Percentiles rank a stretch among this genome's conserved stretches.
Evolutionary conservation across 2,113 vertebrate species (phyloP).

Genomic region (Urocolius indicus): DNA sequence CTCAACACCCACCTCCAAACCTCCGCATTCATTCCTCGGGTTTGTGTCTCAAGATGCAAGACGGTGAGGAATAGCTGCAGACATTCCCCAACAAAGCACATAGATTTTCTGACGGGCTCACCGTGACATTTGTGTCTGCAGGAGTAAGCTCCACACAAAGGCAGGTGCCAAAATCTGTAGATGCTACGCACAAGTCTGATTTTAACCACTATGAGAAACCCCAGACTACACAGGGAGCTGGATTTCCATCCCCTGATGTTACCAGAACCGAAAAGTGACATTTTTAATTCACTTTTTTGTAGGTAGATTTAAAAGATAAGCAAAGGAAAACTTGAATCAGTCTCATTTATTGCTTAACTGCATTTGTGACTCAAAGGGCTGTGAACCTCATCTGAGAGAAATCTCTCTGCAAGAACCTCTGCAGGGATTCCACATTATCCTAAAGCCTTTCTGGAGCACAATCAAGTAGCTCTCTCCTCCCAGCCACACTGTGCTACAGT

Average conservation of each 20-base stretch:
- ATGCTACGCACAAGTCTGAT: fast-evolving
- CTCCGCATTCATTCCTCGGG: too few species aligned
- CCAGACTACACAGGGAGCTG: neutral
- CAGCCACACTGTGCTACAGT: neutral
- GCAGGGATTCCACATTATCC: neutral
- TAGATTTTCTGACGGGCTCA: fast-evolving
- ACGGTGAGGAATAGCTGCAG: fast-evolving
- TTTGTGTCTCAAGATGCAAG: neutral
- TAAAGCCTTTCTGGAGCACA: neutral
- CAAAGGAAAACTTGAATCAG: slow-evolving; percentile 19
- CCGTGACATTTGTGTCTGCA: fast-evolving
- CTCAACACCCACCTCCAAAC: too few species aligned
- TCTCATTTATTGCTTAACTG: slow-evolving; percentile 30
- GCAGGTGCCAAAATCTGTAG: fast-evolving
- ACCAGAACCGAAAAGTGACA: neutral
- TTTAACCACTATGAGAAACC: neutral
- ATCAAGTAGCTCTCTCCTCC: neutral
- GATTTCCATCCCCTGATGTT: neutral
- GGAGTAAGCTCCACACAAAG: neutral
- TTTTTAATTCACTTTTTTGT: slow-evolving; percentile 1
- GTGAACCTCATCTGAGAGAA: neutral
- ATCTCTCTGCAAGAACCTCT: neutral
- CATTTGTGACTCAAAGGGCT: slow-evolving; percentile 39
- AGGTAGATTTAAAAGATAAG: neutral
- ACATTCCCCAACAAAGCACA: fast-evolving